Evolutionary conservation across 2,888 invertebrate species (phyloP).

Genomic region (Tiliacea citrago): DNA sequence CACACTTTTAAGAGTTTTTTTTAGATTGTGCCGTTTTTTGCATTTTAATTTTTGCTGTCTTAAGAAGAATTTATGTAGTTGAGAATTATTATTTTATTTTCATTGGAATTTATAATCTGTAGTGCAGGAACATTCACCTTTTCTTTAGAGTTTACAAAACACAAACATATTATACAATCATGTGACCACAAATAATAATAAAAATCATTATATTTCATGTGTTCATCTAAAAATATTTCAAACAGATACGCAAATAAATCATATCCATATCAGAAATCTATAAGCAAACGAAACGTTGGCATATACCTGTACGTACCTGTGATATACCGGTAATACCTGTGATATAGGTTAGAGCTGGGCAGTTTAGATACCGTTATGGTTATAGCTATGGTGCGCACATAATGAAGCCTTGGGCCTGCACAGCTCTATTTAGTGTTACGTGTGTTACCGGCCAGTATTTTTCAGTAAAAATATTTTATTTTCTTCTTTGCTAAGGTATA

Average conservation of each 20-base stretch:
- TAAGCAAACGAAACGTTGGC: slow-evolving; percentile 10
- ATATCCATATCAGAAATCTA: slow-evolving; percentile 32
- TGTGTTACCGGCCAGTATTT: neutral
- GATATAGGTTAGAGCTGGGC: slow-evolving; percentile 51
- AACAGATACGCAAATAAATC: neutral
- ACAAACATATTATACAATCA: neutral
- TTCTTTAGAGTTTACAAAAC: neutral
- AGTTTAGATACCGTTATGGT: slow-evolving; percentile 52
- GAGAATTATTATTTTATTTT: too few species aligned
- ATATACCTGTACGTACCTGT: slow-evolving; percentile 11
- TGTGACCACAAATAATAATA: neutral
- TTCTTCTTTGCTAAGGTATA: neutral
- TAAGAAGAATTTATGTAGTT: too few species aligned
- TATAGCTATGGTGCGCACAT: slow-evolving; percentile 41
- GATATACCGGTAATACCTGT: slow-evolving; percentile 38
- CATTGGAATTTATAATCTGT: neutral
- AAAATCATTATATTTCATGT: neutral
- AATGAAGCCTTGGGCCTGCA: slow-evolving; percentile 43
- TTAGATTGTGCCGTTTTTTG: neutral
- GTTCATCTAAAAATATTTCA: slow-evolving; percentile 20
- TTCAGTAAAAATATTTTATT: neutral
- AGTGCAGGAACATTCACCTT: neutral
- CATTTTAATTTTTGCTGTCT: too few species aligned
- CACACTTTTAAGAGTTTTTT: neutral
- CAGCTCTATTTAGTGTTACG: slow-evolving; percentile 36